Evolutionary conservation across 2,888 invertebrate species (phyloP), one percentile per base, ranked within the genome.

Genomic region (Hydrotaea diabolus): DNA sequence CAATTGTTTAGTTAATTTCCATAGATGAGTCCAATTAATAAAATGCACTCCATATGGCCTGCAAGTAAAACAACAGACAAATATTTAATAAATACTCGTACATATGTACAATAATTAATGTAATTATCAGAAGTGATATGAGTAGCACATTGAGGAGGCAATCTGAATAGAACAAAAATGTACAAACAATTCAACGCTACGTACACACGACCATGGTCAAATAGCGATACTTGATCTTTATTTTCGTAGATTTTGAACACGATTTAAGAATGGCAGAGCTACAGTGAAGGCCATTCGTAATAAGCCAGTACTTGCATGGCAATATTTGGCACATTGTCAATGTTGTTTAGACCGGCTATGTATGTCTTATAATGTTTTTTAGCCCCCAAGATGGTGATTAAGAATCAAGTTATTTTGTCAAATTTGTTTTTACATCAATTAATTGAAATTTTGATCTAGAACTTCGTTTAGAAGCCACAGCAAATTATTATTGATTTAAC

Each of bases 401-500:
- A 19, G 23, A 69, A 43, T 43, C 69, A 11, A 69, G 19, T 69
- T 23, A 69, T 13, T 69, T 69, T 1, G 9, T 11, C 39, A 39
- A 11, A 39, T 21, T 62, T 49, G 49, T 49, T 49, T n/a, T 49
- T 36, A 39, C 53, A 53, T 66, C 46, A 66, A 77, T 59, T 73
- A 77, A 69, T 74, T 77, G 46, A 62, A 57, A 55, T 76, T 71
- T 73, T 73, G 59, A 69, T 77, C 84, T 81, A 85, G 73, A 84
- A 85, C 21, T 57, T 3, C 9, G 55, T 55, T 55, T 21, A 21
- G n/a, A 4, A 75, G 53, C 62, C 71, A 53, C 69, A 74, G 66
- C 13, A 13, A 39, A 39, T 39, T 39, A 36, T 84, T 80, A 84
- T 81, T 78, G 72, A 81, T 78, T 78, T 78, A 84, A 72, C 23